A percentile compares a stretch with the other conserved stretches of the same genome.
phyloP scores from a whole-genome alignment of 2,113 vertebrate genomes.

The Festucalex cinctus region DNA sequence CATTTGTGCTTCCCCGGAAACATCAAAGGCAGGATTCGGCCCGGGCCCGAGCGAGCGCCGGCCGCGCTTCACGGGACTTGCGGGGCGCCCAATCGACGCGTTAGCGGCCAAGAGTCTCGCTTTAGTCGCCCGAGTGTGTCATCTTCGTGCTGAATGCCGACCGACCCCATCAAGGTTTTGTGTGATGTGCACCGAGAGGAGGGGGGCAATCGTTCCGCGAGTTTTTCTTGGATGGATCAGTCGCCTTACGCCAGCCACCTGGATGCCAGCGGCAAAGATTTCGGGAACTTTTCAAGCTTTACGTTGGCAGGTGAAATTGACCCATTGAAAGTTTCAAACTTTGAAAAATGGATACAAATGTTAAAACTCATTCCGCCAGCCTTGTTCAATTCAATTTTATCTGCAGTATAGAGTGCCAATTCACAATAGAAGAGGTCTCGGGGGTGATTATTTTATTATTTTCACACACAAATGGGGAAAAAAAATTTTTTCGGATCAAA shows the following conservation, averaged over 20 bases:
- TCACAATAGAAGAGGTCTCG: no score
- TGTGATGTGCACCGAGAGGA: background rate
- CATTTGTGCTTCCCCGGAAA: background rate
- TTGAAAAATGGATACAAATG: background rate
- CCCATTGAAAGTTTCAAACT: background rate
- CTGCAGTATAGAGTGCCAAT: background rate
- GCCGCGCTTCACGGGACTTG: background rate
- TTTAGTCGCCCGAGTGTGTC: background rate
- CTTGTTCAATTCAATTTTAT: background rate
- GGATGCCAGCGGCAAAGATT: background rate
- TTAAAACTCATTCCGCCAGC: background rate
- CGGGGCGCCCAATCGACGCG: background rate
- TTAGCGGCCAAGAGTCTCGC: background rate
- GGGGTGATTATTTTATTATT: no score
- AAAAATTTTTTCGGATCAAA: no score
- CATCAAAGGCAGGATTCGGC: constrained; percentile 1
- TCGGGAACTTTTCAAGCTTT: background rate
- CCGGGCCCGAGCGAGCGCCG: background rate
- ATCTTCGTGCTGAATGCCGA: background rate
- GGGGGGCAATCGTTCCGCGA: background rate
- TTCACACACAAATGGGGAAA: background rate
- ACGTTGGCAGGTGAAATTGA: background rate
- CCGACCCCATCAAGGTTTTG: background rate
- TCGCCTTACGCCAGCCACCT: background rate
- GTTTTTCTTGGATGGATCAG: background rate